Evolutionary conservation across 2,888 invertebrate genomes (phyloP).

Genomic region (Encarsia formosa): DNA sequence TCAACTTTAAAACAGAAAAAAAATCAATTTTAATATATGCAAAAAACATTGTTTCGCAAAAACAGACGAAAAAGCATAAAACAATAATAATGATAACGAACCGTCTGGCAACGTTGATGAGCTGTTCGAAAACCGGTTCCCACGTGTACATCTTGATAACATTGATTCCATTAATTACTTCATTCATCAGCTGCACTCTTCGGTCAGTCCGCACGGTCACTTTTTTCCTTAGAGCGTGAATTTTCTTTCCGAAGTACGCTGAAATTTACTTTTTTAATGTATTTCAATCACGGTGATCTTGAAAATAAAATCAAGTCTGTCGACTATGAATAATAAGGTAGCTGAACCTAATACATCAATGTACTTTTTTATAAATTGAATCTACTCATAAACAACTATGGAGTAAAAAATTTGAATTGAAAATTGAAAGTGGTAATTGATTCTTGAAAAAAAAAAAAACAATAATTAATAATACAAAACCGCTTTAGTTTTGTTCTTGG

Average conservation of each 20-base stretch:
- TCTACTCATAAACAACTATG: too few species aligned
- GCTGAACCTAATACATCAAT: too few species aligned
- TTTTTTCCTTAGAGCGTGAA: constrained; percentile 51
- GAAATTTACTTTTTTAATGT: constrained; percentile 22
- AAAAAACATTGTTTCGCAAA: neutral
- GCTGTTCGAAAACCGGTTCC: constrained; percentile 71
- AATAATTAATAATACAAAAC: too few species aligned
- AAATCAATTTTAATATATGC: constrained; percentile 2
- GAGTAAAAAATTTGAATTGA: too few species aligned
- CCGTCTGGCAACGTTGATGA: constrained; percentile 66
- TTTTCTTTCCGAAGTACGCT: constrained; percentile 54
- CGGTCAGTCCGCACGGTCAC: constrained; percentile 61
- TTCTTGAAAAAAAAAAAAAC: too few species aligned
- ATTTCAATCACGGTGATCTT: neutral
- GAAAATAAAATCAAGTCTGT: too few species aligned
- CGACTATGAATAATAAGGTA: too few species aligned
- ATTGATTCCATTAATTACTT: constrained; percentile 73
- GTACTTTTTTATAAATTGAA: too few species aligned
- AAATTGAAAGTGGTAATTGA: too few species aligned
- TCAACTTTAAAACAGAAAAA: too few species aligned
- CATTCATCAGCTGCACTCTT: constrained; percentile 76
- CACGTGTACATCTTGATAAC: constrained; percentile 87
- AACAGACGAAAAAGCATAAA: constrained; percentile 1
- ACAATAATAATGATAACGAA: too few species aligned
- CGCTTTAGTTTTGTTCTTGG: too few species aligned